Conservation (phyloP, 2,888 invertebrate species). For the Tetragonisca angustula region DNA sequence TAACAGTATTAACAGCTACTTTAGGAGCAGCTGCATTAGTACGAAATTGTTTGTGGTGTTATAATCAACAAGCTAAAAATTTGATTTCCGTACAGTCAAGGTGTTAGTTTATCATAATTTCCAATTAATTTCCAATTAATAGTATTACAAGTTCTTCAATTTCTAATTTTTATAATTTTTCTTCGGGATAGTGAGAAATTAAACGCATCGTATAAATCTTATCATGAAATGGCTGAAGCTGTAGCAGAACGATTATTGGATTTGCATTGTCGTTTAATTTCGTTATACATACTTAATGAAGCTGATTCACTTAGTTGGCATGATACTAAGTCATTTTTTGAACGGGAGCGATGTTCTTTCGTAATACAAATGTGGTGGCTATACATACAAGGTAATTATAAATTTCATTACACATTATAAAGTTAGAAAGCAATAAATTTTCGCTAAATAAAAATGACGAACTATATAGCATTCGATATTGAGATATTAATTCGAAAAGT, state of each 20-base stretch:
- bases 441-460: background rate
- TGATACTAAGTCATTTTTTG: slow-evolving; percentile 87
- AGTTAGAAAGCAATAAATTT: background rate
- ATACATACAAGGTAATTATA: slow-evolving; percentile 89
- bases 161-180: background rate
- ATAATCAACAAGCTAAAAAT: slow-evolving; percentile 87
- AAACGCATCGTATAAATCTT: slow-evolving; percentile 88
- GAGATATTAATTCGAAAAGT: background rate
- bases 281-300: slow-evolving; percentile 93
- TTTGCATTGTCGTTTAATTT: slow-evolving; percentile 91
- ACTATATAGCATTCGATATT: background rate
- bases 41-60: slow-evolving; percentile 92
- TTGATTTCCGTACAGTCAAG: slow-evolving; percentile 72
- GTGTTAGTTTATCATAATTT: slow-evolving; percentile 27
- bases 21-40: slow-evolving; percentile 92
- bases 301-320: slow-evolving; percentile 92
- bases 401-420: background rate
- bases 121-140: background rate
- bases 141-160: background rate
- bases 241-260: slow-evolving; percentile 92
- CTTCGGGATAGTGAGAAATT: slow-evolving; percentile 75
- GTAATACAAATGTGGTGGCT: slow-evolving; percentile 95
- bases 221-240: slow-evolving; percentile 93
- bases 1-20: slow-evolving; percentile 92
- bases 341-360: slow-evolving; percentile 91